These are phyloP conservation scores for Centroberyx gerrardi DNA, from an alignment of 2,797 vertebrate species.

Conservation along the genomic window DNA sequence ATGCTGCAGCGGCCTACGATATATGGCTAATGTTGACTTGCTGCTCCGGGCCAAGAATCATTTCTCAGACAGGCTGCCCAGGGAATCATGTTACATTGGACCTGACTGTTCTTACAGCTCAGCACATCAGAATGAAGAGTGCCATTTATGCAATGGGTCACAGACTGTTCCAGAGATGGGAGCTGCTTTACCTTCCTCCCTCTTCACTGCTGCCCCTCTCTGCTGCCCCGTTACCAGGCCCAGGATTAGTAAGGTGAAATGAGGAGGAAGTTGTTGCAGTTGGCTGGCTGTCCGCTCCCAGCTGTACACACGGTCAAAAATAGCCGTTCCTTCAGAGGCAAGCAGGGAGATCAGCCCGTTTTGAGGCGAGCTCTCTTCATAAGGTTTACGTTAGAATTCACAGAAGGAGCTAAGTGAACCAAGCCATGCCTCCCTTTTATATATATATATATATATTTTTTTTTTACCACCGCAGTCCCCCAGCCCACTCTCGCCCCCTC, in stretches of 20 bases:
- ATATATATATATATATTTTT: conserved; percentile 1
- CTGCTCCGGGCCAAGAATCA: conserved; percentile 1
- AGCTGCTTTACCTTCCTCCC: conserved; percentile 54
- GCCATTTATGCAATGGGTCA: conserved; percentile 31
- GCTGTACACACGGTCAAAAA: conserved; percentile 61
- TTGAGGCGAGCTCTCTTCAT: conserved; percentile 34
- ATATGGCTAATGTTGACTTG: conserved; percentile 2
- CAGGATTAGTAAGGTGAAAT: conserved; percentile 43
- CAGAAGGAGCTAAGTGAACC: conserved; percentile 12
- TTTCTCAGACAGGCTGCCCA: not conserved
- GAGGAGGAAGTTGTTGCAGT: conserved; percentile 70
- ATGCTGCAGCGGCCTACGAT: not conserved
- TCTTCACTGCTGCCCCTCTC: conserved; percentile 48
- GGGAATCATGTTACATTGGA: conserved; percentile 2
- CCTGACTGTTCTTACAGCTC: conserved; percentile 8
- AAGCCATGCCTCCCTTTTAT: conserved; percentile 1
- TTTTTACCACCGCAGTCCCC: conserved; percentile 6
- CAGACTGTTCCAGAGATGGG: conserved; percentile 36
- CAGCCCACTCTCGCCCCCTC: conserved; percentile 15
- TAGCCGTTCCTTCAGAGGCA: conserved; percentile 49
- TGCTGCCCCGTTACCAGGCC: conserved; percentile 41
- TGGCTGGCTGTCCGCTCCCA: conserved; percentile 55
- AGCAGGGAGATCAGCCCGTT: conserved; percentile 34
- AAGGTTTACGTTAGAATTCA: not conserved
- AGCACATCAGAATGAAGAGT: conserved; percentile 13